phyloP scores from a whole-genome alignment of 2,113 vertebrate genomes.

The Alexandromys fortis region DNA sequence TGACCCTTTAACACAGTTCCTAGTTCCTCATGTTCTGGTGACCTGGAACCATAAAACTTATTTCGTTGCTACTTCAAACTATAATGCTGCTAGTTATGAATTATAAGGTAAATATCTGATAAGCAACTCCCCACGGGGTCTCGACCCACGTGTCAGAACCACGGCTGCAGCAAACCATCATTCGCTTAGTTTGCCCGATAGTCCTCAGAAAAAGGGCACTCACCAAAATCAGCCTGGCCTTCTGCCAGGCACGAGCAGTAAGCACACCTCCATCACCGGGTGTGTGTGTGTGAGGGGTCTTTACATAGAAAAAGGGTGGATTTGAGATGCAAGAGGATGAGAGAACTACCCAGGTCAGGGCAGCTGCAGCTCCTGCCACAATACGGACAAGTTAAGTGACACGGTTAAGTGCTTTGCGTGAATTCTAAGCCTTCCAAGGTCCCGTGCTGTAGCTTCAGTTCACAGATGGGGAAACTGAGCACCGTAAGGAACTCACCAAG shows the following conservation, averaged over 20 bases:
- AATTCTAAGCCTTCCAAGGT: not conserved
- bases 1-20: not conserved
- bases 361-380: not conserved
- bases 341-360: not conserved
- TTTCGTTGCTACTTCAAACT: not conserved
- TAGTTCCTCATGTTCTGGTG: not conserved
- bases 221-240: not conserved
- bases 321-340: accelerated
- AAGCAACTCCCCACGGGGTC: not conserved
- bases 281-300: not conserved
- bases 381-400: not conserved
- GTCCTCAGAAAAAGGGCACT: not conserved
- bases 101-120: not conserved
- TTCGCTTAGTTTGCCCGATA: constrained; percentile 2
- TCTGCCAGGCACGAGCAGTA: not conserved
- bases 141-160: not conserved
- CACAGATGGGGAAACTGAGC: not conserved
- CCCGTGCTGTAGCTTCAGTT: not conserved
- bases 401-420: no score
- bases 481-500: not conserved
- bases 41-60: not conserved
- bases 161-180: not conserved
- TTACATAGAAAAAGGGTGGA: not conserved
- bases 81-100: not conserved
- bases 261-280: not conserved